Base-by-base conservation (phyloP, 2,888 invertebrate species). In the Lapara coniferarum region DNA sequence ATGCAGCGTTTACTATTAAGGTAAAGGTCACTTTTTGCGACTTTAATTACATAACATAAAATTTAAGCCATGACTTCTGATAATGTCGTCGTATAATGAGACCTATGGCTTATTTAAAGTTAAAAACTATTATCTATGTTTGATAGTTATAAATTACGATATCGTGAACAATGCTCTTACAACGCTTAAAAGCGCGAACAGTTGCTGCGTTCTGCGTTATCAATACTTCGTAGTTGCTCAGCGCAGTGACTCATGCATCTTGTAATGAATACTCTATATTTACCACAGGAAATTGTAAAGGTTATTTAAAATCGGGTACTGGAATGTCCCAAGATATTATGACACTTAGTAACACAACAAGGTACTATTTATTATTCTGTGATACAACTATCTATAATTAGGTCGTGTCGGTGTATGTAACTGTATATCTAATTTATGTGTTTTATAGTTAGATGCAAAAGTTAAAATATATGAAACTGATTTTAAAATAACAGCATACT, bases 201-300 rank as follows among this genome's bases (percentile, higher is more conserved):
- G 51, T 59, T 53, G 19, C 53, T 57, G 56, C 57, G 57, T 66
- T 70, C 71, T 70, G 68, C 74, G 71, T 75, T 80, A 76, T 81
- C 77, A 78, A 78, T 80, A 74, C 76, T 37, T 80, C 72, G 76
- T 84, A 80, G 82, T 85, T 84, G 83, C 83, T 86, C 84, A 82
- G 83, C 74, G 71, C 77, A 76, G 75, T 90, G 90, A 91, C 78
- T 91, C 89, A 89, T 80, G 78, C 75, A 78, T 83, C 77, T 80
- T 79, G 78, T 79, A 83, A 82, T 79, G 73, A 78, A 78, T 81
- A 78, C 73, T 74, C 72, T 81, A 78, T 86, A 82, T 85, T 85
- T 83, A 84, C 77, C 84, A 84, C 85, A 87, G 89, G 90, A 90
- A 86, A 86, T 78, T 73, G 69, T 74, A 63, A 44, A 25, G 66